These are phyloP conservation scores for Erebia aethiops DNA, from an alignment of 2,888 invertebrate species.

Conservation along the genomic window DNA sequence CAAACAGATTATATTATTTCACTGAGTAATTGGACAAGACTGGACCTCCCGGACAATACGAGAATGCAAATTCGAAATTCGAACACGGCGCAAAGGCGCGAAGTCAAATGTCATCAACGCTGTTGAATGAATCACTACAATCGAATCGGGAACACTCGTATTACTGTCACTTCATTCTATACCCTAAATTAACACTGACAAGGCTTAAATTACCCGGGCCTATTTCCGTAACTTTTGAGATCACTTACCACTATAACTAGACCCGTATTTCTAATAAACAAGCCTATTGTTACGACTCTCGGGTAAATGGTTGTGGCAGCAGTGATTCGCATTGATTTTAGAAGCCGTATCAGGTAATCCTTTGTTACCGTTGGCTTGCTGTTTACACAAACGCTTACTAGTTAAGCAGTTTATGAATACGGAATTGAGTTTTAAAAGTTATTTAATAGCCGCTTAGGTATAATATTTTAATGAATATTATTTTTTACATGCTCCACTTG, in stretches of 20 bases:
- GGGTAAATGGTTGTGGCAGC: slow-evolving; percentile 41
- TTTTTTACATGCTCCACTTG: slow-evolving; percentile 16
- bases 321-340: slow-evolving; percentile 75
- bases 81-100: slow-evolving; percentile 46
- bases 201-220: slow-evolving; percentile 47
- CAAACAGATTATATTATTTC: slow-evolving; percentile 10
- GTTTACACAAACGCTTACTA: slow-evolving; percentile 80
- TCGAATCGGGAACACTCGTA: slow-evolving; percentile 46
- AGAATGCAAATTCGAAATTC: slow-evolving; percentile 48
- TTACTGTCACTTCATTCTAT: slow-evolving; percentile 35
- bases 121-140: slow-evolving; percentile 63
- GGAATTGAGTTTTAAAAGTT: slow-evolving; percentile 49
- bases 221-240: slow-evolving; percentile 42
- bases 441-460: slow-evolving; percentile 40
- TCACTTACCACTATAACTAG: slow-evolving; percentile 42
- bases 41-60: slow-evolving; percentile 52
- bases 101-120: slow-evolving; percentile 54
- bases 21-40: slow-evolving; percentile 25
- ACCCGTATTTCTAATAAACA: slow-evolving; percentile 32
- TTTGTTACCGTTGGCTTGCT: slow-evolving; percentile 69
- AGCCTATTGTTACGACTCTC: slow-evolving; percentile 41
- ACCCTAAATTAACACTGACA: slow-evolving; percentile 40
- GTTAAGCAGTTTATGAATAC: slow-evolving; percentile 70
- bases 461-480: slow-evolving; percentile 27
- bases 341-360: slow-evolving; percentile 73